phyloP scores from a whole-genome alignment of 2,797 vertebrate species.

The Lithobates sylvaticus region DNA sequence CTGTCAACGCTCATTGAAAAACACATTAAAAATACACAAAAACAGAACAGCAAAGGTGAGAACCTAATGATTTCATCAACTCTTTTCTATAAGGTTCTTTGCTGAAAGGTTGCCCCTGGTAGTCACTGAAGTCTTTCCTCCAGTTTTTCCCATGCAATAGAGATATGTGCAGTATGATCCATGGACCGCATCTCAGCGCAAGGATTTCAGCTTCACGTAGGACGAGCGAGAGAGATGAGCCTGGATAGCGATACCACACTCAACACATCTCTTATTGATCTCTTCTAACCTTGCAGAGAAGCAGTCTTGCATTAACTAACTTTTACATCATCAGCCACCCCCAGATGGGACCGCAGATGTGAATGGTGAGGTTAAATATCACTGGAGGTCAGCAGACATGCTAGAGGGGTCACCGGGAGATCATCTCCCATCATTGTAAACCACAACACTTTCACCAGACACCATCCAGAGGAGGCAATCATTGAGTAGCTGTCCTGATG shows the following conservation, averaged over 20 bases:
- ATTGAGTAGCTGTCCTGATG: neutral
- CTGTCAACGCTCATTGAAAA: too few species aligned
- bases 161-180: constrained; percentile 67
- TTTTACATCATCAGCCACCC: constrained; percentile 72
- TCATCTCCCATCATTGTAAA: constrained; percentile 65
- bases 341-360: constrained; percentile 77
- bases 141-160: constrained; percentile 59
- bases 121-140: too few species aligned
- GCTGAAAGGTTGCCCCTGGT: too few species aligned
- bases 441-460: constrained; percentile 44
- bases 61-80: too few species aligned
- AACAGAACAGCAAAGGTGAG: too few species aligned
- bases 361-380: constrained; percentile 74
- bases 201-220: constrained; percentile 70
- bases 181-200: constrained; percentile 67
- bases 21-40: too few species aligned
- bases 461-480: neutral
- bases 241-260: constrained; percentile 78
- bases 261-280: constrained; percentile 82
- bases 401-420: constrained; percentile 69
- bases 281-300: constrained; percentile 78
- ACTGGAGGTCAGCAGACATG: constrained; percentile 73
- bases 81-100: too few species aligned
- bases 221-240: constrained; percentile 72
- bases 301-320: constrained; percentile 74